These are phyloP conservation scores for Drosophila trichaetosa DNA, from an alignment of 2,888 invertebrate species.

Conservation along the genomic window DNA sequence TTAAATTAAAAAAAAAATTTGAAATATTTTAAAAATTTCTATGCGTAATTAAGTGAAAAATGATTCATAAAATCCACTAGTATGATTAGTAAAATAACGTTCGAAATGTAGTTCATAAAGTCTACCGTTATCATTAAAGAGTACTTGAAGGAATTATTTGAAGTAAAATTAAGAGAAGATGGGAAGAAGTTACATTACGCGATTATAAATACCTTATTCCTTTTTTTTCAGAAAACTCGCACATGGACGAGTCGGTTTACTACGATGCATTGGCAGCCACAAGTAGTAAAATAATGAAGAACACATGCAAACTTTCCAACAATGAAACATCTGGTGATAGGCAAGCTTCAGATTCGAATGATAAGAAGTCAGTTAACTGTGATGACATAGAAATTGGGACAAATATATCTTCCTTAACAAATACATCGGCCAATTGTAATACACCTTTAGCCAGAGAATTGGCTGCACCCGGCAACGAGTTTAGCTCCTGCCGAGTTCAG, in stretches of 20 bases:
- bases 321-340: slow-evolving; percentile 24
- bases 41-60: neutral
- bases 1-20: no score
- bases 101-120: neutral
- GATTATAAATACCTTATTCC: neutral
- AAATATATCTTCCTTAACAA: slow-evolving; percentile 23
- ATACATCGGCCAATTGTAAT: slow-evolving; percentile 26
- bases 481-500: slow-evolving; percentile 15
- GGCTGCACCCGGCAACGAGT: slow-evolving; percentile 20
- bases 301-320: slow-evolving; percentile 8
- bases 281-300: slow-evolving; percentile 80
- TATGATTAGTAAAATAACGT: neutral
- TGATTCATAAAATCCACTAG: neutral
- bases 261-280: slow-evolving; percentile 92
- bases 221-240: slow-evolving; percentile 85
- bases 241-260: slow-evolving; percentile 91
- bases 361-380: slow-evolving; percentile 46
- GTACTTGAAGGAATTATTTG: neutral
- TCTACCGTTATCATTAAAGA: neutral
- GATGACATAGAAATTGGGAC: slow-evolving; percentile 40
- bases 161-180: no score
- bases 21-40: neutral
- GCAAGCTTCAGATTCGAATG: slow-evolving; percentile 20
- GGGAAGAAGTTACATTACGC: no score
- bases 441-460: slow-evolving; percentile 14